Conservation (phyloP, 37 sponge, comb jelly and placozoan genomes). For the Chondrosia reniformis region DNA sequence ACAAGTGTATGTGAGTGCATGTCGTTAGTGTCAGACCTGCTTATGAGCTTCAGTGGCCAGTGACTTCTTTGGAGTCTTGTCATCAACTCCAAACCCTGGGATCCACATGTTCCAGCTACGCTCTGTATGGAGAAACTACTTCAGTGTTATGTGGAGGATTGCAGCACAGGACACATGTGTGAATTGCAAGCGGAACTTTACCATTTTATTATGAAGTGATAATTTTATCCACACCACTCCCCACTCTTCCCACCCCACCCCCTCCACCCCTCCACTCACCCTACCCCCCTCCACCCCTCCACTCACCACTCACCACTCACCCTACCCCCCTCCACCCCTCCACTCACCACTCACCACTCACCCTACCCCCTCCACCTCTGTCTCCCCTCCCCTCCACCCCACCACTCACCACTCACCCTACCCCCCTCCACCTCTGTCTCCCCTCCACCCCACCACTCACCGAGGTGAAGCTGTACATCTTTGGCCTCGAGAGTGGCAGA, state of each 20-base stretch:
- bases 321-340: neutral
- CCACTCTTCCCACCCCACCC: neutral
- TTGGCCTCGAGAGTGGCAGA: constrained; percentile 73
- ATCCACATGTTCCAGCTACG: constrained; percentile 90
- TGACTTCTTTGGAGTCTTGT: constrained; percentile 43
- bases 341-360: neutral
- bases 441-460: constrained; percentile 32
- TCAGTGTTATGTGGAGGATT: neutral
- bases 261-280: too few species aligned
- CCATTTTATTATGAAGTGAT: too few species aligned
- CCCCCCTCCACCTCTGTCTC: neutral
- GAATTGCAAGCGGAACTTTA: too few species aligned
- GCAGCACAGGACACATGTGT: neutral
- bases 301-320: too few species aligned
- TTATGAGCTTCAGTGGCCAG: constrained; percentile 83
- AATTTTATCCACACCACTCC: too few species aligned
- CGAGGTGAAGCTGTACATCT: constrained; percentile 76
- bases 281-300: too few species aligned
- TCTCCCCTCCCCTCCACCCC: neutral
- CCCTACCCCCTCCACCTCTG: neutral
- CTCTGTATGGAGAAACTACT: constrained; percentile 35
- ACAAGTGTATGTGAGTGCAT: too few species aligned
- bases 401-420: neutral
- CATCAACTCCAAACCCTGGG: constrained; percentile 81
- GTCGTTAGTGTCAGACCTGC: constrained; percentile 43